Evolutionary conservation across 23 tunicate genomes (phyloP).

Genomic region (Clavelina lepadiformis): DNA sequence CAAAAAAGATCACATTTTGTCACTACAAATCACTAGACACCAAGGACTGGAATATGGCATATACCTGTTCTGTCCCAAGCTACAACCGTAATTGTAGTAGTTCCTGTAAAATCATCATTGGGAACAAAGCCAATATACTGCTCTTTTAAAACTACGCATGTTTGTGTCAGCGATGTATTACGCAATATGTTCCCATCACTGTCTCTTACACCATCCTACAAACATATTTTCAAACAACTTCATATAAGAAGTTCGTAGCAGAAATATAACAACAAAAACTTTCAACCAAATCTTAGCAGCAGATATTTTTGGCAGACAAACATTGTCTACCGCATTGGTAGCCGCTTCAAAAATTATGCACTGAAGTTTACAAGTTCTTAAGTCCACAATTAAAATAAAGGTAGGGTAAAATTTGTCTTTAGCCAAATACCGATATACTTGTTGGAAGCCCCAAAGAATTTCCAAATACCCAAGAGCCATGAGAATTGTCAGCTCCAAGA

Average conservation of each 20-base stretch:
- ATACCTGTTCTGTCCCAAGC: slow-evolving; percentile 54
- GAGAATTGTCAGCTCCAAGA: slow-evolving; percentile 22
- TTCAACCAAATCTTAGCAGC: background rate
- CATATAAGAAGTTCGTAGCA: background rate
- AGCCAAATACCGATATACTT: too few relatives aligned
- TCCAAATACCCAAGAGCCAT: slow-evolving; percentile 25
- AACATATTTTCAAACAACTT: background rate
- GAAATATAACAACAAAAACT: too few relatives aligned
- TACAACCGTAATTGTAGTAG: slow-evolving; percentile 34
- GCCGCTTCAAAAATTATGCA: too few relatives aligned
- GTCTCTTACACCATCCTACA: slow-evolving; percentile 21
- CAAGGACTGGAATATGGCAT: too few relatives aligned
- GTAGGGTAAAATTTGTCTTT: too few relatives aligned
- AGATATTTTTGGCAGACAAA: background rate
- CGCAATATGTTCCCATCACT: slow-evolving; percentile 17
- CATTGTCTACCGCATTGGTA: too few relatives aligned
- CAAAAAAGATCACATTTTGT: background rate
- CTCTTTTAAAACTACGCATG: slow-evolving; percentile 15
- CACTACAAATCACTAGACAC: too few relatives aligned
- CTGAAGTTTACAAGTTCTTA: too few relatives aligned
- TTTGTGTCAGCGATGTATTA: background rate
- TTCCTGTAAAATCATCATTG: slow-evolving; percentile 17
- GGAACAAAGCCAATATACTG: slow-evolving; percentile 13
- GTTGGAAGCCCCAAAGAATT: background rate
- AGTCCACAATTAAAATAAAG: too few relatives aligned